A percentile compares a stretch with the other conserved stretches of the same genome.
These are phyloP conservation scores for Coelogynopora nodosa DNA, from an alignment of 2,888 invertebrate species.

Conservation along the genomic window DNA sequence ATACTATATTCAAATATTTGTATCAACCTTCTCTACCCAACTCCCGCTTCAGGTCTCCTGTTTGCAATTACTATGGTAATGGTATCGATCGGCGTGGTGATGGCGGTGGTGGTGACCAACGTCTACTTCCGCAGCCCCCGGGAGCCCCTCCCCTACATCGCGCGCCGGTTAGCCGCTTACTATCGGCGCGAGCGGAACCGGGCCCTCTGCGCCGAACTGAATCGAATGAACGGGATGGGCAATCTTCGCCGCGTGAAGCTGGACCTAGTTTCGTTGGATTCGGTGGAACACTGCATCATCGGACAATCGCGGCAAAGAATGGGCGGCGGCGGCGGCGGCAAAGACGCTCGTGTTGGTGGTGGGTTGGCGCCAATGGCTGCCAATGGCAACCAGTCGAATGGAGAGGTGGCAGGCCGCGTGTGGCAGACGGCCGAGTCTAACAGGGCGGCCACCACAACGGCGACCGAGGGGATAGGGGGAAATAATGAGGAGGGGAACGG, in stretches of 20 bases:
- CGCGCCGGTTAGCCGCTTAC: neutral
- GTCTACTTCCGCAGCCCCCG: neutral
- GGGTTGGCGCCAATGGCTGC: neutral
- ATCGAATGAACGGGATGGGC: neutral
- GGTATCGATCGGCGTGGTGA: slow-evolving; percentile 10
- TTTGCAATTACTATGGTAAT: slow-evolving; percentile 6
- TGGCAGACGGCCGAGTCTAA: neutral
- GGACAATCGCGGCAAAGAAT: no score
- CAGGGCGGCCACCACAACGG: neutral
- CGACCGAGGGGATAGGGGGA: neutral
- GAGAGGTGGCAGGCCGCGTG: neutral
- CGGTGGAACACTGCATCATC: neutral
- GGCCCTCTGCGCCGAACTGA: neutral
- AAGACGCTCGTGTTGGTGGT: neutral
- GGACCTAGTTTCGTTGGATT: neutral
- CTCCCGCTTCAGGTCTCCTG: neutral
- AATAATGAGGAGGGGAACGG: neutral
- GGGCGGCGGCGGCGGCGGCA: neutral
- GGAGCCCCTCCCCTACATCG: neutral
- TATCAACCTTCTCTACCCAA: no score
- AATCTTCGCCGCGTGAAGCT: neutral
- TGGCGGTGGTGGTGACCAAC: slow-evolving; percentile 4
- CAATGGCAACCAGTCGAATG: neutral
- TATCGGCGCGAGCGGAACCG: neutral
- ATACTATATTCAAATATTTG: no score